Base-by-base conservation (phyloP, 2,113 vertebrate species). In the Mionectes macconnelli region DNA sequence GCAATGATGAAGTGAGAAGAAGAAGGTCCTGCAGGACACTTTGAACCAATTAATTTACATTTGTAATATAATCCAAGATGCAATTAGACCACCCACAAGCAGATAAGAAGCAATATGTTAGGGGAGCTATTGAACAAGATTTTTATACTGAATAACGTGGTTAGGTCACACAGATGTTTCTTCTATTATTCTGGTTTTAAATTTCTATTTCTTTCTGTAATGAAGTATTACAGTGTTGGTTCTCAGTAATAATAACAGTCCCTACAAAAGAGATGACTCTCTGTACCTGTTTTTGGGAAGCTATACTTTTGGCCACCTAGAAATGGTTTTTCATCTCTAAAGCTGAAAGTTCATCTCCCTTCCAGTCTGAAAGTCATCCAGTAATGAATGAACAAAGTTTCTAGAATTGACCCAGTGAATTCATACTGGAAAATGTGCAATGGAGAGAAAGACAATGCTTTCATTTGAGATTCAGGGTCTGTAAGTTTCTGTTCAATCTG, bases 51-150 rank as follows among this genome's bases (percentile, higher is more conserved):
- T 27, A 20, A 37, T 86, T 25, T 72, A 84, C 31, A 60, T 80
- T 87, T 85, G 78, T 74, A 93, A 75, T 55, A 77, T 35, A 95
- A 94, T 84, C 83, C 79, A 64, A 92, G 63, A 27, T 74, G 42
- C 64, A 1, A 6, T 49, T 92, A 84, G 94, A 93, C 90, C 93
- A 95, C 94, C 85, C 85, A 88, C 69, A 78, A 72, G 37, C 66
- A 95, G 90, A 95, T 96, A 93, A 95, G 75, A 81, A 84, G 3
- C 59, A 91, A 24, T 67, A 73, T 53, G 78, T 77, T 84, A 53
- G 28, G 23, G 56, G 37, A 94, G 12, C 15, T 92, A 42, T 75
- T 75, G 60, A 87, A 77, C 28, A 72, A 44, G 40, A 57, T 35
- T 93, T 95, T 94, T 86, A 68, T 84, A 84, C n/a, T 81, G 64